These are phyloP conservation scores for Lepilemur ruficaudatus DNA, from an alignment of 2,797 vertebrate genomes.

Conservation along the genomic window DNA sequence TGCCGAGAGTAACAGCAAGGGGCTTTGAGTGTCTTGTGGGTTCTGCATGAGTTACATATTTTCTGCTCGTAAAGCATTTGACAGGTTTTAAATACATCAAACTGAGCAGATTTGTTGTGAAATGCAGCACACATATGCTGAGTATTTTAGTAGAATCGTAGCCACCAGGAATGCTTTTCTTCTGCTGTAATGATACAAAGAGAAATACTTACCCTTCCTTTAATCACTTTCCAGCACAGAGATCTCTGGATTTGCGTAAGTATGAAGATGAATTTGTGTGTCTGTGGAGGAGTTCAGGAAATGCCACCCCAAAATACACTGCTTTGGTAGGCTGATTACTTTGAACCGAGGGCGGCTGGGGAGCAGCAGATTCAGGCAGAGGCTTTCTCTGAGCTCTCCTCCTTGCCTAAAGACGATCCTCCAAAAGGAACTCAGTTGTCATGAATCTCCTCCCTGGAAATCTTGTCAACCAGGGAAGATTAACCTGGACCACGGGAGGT, in stretches of 20 bases:
- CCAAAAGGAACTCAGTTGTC: neutral
- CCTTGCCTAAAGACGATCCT: neutral
- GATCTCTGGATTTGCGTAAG: slow-evolving; percentile 44
- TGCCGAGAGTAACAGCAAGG: neutral
- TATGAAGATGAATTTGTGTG: neutral
- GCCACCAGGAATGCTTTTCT: slow-evolving; percentile 19
- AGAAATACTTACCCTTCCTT: neutral
- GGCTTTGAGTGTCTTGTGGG: neutral
- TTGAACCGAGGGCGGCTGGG: neutral
- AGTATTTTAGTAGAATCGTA: neutral
- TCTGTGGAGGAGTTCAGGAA: neutral
- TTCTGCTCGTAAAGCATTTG: slow-evolving; percentile 51
- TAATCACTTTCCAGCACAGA: slow-evolving; percentile 17
- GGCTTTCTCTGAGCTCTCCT: neutral
- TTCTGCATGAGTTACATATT: slow-evolving; percentile 35
- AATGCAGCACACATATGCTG: neutral
- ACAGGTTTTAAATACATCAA: slow-evolving; percentile 44
- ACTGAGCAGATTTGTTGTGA: slow-evolving; percentile 35
- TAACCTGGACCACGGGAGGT: neutral
- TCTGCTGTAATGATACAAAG: slow-evolving; percentile 41
- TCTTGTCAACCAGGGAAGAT: neutral
- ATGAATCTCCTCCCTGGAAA: neutral
- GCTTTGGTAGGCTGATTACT: neutral
- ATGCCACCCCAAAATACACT: neutral
- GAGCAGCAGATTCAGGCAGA: neutral